Conservation (phyloP, 2,797 vertebrate genomes). For the Acanthornis magna region DNA sequence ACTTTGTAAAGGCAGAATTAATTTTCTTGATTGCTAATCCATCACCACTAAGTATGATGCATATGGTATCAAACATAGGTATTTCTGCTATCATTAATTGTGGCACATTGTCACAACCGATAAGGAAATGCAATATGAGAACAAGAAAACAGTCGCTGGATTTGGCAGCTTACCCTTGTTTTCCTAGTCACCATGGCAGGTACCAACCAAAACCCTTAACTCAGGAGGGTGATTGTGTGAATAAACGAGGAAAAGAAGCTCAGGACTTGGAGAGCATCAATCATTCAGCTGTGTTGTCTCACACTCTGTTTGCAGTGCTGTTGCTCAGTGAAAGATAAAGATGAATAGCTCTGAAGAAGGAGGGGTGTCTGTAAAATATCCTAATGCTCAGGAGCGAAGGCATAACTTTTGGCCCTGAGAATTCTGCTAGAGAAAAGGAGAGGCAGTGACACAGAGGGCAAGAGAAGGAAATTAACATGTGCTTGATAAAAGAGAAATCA, state of each 20-base stretch:
- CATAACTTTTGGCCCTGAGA: conserved; percentile 34
- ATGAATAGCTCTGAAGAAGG: conserved; percentile 52
- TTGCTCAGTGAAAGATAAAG: conserved; percentile 69
- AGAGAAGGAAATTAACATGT: conserved; percentile 63
- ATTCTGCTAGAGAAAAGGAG: conserved; percentile 34
- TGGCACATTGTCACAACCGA: conserved; percentile 77
- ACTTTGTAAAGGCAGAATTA: conserved; percentile 76
- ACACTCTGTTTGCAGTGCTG: conserved; percentile 62
- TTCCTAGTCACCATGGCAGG: conserved; percentile 51
- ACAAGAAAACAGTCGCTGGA: conserved; percentile 60
- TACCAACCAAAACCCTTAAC: conserved; percentile 45
- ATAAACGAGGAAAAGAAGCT: conserved; percentile 13
- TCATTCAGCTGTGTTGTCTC: conserved; percentile 53
- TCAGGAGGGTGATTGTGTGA: conserved; percentile 2
- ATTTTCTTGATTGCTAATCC: conserved; percentile 80
- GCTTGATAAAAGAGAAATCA: conserved; percentile 57
- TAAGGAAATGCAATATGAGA: conserved; percentile 73
- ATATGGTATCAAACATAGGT: conserved; percentile 74
- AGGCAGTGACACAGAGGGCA: not conserved
- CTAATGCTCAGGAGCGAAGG: conserved; percentile 1
- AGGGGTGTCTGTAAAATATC: conserved; percentile 24
- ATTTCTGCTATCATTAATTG: conserved; percentile 80
- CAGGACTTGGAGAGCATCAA: conserved; percentile 53
- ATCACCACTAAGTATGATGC: conserved; percentile 79
- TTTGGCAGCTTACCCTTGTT: conserved; percentile 69